These are phyloP conservation scores for Elmis aenea DNA, from an alignment of 2,888 invertebrate species.

Conservation along the genomic window DNA sequence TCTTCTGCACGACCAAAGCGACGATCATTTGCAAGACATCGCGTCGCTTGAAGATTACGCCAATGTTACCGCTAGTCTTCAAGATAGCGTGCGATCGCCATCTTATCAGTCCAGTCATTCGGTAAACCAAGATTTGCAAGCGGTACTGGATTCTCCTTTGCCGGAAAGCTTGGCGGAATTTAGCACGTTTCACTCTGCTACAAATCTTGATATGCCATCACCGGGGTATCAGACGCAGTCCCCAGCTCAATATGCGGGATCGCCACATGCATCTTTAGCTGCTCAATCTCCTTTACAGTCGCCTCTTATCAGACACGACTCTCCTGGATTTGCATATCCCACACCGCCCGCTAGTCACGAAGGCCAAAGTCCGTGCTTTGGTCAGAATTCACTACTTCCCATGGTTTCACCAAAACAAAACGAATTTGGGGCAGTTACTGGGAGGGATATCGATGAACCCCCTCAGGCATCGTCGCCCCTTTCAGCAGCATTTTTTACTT, in stretches of 20 bases:
- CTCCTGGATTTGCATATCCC: conserved; percentile 77
- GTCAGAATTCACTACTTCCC: conserved; percentile 42
- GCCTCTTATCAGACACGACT: conserved; percentile 57
- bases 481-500: conserved; percentile 78
- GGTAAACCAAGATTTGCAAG: conserved; percentile 69
- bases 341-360: conserved; percentile 87
- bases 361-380: conserved; percentile 61
- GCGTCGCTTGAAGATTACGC: conserved; percentile 60
- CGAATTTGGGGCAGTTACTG: conserved; percentile 40
- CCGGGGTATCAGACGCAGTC: conserved; percentile 46
- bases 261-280: conserved; percentile 47
- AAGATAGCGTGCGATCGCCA: conserved; percentile 53
- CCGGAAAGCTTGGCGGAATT: conserved; percentile 79
- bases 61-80: conserved; percentile 46
- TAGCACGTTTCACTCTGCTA: conserved; percentile 66
- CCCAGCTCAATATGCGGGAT: conserved; percentile 41
- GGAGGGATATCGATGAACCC: conserved; percentile 54
- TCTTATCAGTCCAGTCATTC: conserved; percentile 46
- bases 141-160: conserved; percentile 70
- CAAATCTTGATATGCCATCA: conserved; percentile 45
- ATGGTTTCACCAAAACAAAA: conserved; percentile 46
- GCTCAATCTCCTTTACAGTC: conserved; percentile 61
- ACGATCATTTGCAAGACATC: conserved; percentile 61
- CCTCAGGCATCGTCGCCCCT: conserved; percentile 75
- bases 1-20: conserved; percentile 57